Conservation (phyloP, 2,888 invertebrate species). For the Nowickia ferox region DNA sequence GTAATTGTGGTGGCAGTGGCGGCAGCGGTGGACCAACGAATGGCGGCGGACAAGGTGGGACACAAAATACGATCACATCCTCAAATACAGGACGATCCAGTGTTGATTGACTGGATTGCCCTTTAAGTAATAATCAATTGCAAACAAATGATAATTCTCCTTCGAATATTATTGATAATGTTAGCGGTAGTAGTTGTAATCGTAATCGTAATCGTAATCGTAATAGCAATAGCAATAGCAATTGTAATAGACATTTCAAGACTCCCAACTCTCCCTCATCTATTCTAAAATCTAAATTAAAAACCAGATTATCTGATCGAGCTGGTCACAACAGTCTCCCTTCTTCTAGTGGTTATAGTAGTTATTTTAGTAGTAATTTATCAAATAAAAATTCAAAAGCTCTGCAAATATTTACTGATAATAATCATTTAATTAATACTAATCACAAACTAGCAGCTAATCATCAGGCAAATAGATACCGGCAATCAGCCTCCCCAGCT, state of each 20-base stretch:
- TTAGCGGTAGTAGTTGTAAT: conserved; percentile 66
- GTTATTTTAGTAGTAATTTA: conserved; percentile 74
- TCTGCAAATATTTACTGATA: conserved; percentile 74
- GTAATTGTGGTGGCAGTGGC: conserved; percentile 72
- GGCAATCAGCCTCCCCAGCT: conserved; percentile 87
- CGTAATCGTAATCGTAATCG: conserved; percentile 48
- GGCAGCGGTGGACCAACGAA: conserved; percentile 75
- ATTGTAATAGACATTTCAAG: conserved; percentile 64
- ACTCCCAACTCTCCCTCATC: conserved; percentile 68
- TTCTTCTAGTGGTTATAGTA: conserved; percentile 51
- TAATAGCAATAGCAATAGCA: conserved; percentile 59
- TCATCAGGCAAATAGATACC: conserved; percentile 85
- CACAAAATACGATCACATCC: conserved; percentile 82
- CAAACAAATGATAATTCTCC: conserved; percentile 57
- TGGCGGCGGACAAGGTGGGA: conserved; percentile 83
- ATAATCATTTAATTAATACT: conserved; percentile 81
- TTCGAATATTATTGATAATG: conserved; percentile 73
- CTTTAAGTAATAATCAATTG: conserved; percentile 78
- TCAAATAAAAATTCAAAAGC: conserved; percentile 72
- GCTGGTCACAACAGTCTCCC: conserved; percentile 30
- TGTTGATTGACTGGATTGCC: conserved; percentile 92
- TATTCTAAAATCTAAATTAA: conserved; percentile 67
- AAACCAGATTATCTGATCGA: conserved; percentile 70
- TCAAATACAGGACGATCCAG: conserved; percentile 83
- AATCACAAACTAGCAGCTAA: conserved; percentile 83